phyloP scores from a whole-genome alignment of 2,113 vertebrate genomes.

The Gnathonemus echidnorhynchus region DNA sequence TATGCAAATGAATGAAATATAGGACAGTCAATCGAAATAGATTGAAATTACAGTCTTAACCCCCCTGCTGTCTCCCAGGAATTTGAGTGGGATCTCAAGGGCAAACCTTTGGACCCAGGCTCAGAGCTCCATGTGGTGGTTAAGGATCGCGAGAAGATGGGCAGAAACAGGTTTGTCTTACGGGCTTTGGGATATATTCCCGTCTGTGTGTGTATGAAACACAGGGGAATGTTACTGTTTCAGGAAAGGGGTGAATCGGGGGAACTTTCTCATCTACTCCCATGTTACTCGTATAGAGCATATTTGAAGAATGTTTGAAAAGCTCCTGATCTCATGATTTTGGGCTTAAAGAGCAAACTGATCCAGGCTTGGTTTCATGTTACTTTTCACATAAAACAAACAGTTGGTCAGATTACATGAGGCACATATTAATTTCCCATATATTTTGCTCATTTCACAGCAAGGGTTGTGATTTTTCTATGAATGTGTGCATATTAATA shows the following conservation, averaged over 20 bases:
- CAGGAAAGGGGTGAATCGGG: not conserved
- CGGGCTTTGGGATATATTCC: not conserved
- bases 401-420: not conserved
- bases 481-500: not conserved
- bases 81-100: slow-evolving; percentile 96
- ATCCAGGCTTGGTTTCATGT: not conserved
- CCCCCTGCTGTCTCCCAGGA: slow-evolving; percentile 58
- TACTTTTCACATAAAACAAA: not conserved
- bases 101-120: slow-evolving; percentile 71
- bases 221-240: not conserved
- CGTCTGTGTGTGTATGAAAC: not conserved
- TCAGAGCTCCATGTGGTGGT: slow-evolving; percentile 83
- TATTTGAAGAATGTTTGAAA: not conserved
- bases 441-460: not conserved
- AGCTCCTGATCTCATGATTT: not conserved
- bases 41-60: not conserved
- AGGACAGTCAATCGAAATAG: not conserved
- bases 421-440: not conserved
- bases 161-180: slow-evolving; percentile 78
- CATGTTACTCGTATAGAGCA: not conserved
- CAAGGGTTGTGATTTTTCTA: not conserved
- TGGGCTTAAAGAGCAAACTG: not conserved
- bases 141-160: slow-evolving; percentile 93
- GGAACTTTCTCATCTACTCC: not conserved
- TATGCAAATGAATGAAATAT: not conserved